phyloP scores from a whole-genome alignment of 2,888 invertebrate species.

The Aelia acuminata region DNA sequence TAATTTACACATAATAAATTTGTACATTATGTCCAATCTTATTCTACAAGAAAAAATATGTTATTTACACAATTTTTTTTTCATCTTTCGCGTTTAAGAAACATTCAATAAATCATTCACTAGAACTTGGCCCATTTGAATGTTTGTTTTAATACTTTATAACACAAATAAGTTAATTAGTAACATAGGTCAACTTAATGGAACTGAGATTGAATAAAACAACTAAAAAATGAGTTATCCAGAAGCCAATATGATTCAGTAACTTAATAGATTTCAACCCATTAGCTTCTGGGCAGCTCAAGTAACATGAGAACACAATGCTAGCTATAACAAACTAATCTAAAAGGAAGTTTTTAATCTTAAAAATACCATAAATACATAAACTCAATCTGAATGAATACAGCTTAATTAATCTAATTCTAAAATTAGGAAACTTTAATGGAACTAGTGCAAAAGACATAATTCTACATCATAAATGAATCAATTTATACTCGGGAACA shows the following conservation, averaged over 20 bases:
- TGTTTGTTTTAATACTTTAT: neutral
- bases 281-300: neutral
- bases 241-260: neutral
- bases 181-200: slow-evolving; percentile 4
- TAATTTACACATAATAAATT: slow-evolving; percentile 43
- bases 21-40: slow-evolving; percentile 37
- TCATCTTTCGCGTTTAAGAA: neutral
- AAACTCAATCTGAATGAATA: neutral
- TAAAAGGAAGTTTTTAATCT: neutral
- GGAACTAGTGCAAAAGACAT: neutral
- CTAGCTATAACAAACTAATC: neutral
- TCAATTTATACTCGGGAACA: slow-evolving; percentile 13
- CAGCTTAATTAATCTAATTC: neutral
- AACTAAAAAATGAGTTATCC: neutral
- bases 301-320: neutral
- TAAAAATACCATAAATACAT: neutral
- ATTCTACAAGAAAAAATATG: neutral
- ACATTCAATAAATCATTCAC: slow-evolving; percentile 17
- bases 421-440: slow-evolving; percentile 11
- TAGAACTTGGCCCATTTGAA: slow-evolving; percentile 18
- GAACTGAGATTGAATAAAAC: neutral
- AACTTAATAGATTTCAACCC: neutral
- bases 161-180: slow-evolving; percentile 24
- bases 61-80: neutral
- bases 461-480: neutral